These are phyloP conservation scores for Astyanax mexicanus DNA, from an alignment of 2,797 vertebrate species.

Conservation along the genomic window DNA sequence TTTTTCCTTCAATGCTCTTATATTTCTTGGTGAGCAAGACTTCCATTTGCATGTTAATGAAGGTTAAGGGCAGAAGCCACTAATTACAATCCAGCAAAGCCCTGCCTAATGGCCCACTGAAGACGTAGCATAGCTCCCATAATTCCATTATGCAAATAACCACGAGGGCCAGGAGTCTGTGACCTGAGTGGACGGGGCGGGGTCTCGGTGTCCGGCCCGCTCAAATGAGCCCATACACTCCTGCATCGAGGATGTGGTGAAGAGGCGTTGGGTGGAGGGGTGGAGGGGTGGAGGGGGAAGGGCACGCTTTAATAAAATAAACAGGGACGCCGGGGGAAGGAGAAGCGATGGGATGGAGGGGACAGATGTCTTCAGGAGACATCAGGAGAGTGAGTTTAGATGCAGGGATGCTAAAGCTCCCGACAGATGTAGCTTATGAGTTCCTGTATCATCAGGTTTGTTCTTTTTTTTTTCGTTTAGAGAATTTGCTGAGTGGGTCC, in stretches of 20 bases:
- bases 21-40: slow-evolving; percentile 83
- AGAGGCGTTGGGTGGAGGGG: background rate
- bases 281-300: background rate
- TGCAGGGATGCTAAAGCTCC: slow-evolving; percentile 2
- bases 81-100: slow-evolving; percentile 93
- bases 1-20: slow-evolving; percentile 80
- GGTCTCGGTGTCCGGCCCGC: slow-evolving; percentile 75
- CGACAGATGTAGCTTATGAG: slow-evolving; percentile 32
- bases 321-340: background rate
- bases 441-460: slow-evolving; percentile 10
- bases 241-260: slow-evolving; percentile 46
- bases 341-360: slow-evolving; percentile 15
- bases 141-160: slow-evolving; percentile 96
- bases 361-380: slow-evolving; percentile 18
- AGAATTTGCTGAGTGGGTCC: slow-evolving; percentile 16
- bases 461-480: slow-evolving; percentile 5
- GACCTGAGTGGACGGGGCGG: slow-evolving; percentile 77
- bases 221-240: slow-evolving; percentile 72
- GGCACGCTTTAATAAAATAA: background rate
- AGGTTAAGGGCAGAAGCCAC: slow-evolving; percentile 94
- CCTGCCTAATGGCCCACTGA: slow-evolving; percentile 90
- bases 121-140: slow-evolving; percentile 87
- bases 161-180: slow-evolving; percentile 82
- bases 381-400: too few species aligned
- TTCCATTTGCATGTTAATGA: slow-evolving; percentile 97